Evolutionary conservation across 2,888 invertebrate species (phyloP).

Genomic region (Rhodophaea formosa): DNA sequence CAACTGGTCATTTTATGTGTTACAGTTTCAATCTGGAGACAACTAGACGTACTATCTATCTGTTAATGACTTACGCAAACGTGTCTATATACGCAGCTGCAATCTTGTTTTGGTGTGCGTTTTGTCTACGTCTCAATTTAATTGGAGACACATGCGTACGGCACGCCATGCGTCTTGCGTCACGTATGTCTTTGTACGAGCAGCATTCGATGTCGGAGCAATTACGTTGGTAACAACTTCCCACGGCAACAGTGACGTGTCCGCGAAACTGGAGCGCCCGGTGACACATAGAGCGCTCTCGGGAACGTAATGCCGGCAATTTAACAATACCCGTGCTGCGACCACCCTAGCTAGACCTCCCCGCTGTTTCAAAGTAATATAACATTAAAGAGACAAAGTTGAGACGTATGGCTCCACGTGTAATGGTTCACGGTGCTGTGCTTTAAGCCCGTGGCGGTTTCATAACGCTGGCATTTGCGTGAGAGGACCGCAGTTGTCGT

Average conservation of each 20-base stretch:
- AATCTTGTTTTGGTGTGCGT: not conserved
- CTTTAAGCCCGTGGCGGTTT: conserved; percentile 50
- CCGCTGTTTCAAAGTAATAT: conserved; percentile 17
- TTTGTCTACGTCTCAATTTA: conserved; percentile 6
- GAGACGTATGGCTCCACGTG: conserved; percentile 38
- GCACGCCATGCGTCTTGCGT: conserved; percentile 21
- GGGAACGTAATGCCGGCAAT: conserved; percentile 54
- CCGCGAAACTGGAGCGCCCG: conserved; percentile 62
- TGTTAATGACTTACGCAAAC: not conserved
- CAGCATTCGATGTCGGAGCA: conserved; percentile 40
- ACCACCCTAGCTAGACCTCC: conserved; percentile 46
- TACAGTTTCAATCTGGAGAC: not conserved
- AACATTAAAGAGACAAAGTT: conserved; percentile 19
- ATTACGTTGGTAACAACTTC: conserved; percentile 63
- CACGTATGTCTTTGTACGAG: conserved; percentile 23
- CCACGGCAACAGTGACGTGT: conserved; percentile 57
- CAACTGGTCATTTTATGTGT: conserved; percentile 3
- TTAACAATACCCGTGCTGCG: conserved; percentile 50
- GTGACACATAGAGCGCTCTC: conserved; percentile 64
- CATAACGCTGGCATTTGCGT: conserved; percentile 63
- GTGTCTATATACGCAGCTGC: not conserved
- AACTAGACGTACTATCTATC: not conserved
- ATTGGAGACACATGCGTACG: conserved; percentile 4
- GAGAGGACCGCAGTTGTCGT: conserved; percentile 51
- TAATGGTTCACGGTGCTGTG: conserved; percentile 39